Evolutionary conservation across 2,888 invertebrate species (phyloP).

Genomic region (Diloba caeruleocephala): DNA sequence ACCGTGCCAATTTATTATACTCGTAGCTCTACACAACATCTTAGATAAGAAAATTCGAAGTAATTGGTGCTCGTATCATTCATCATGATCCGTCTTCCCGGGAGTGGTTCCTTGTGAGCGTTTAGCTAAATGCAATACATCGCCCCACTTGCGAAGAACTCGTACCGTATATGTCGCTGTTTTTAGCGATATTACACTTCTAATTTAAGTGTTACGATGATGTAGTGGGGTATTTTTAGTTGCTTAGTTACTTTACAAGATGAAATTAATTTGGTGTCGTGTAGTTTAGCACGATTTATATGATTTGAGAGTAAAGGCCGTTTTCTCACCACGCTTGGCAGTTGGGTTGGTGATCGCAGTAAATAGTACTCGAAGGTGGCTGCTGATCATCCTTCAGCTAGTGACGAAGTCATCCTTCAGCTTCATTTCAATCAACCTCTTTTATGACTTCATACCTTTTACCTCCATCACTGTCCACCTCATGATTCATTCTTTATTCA

Average conservation of each 20-base stretch:
- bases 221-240: slow-evolving; percentile 32
- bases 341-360: too few species aligned
- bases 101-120: slow-evolving; percentile 49
- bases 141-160: slow-evolving; percentile 30
- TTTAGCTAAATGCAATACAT: slow-evolving; percentile 61
- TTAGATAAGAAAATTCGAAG: slow-evolving; percentile 54
- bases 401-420: too few species aligned
- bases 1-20: slow-evolving; percentile 29
- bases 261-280: background rate
- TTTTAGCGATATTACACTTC: slow-evolving; percentile 40
- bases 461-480: too few species aligned
- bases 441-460: too few species aligned
- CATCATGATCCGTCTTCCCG: slow-evolving; percentile 63
- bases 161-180: slow-evolving; percentile 40
- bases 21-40: slow-evolving; percentile 14
- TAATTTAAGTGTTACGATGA: slow-evolving; percentile 37
- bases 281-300: too few species aligned
- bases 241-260: slow-evolving; percentile 13
- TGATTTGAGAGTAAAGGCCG: too few species aligned
- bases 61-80: slow-evolving; percentile 58
- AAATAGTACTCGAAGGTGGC: too few species aligned
- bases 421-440: too few species aligned
- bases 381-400: too few species aligned
- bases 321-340: too few species aligned
- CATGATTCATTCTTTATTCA: too few species aligned